Base-by-base conservation (phyloP, 2,888 invertebrate species). In the Hemistola chrysoprasaria region DNA sequence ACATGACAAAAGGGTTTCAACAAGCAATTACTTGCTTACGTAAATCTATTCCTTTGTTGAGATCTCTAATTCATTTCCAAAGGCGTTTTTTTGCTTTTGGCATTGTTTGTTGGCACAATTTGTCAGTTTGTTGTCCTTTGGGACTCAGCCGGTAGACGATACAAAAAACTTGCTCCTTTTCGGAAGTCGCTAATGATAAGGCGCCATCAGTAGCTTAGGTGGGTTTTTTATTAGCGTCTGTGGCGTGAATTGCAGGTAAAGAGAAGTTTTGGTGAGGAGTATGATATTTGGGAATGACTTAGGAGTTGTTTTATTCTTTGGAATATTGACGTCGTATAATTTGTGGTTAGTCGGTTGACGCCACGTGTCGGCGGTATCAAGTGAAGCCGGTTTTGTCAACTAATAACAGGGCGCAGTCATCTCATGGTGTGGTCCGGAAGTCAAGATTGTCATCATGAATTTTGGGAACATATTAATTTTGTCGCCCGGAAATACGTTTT, bases 111-210 rank as follows among this genome's bases (percentile, higher is more conserved):
- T 80, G 75, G 71, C 57, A 70, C 71, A 83, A 86, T 86, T 84
- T 84, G 86, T 82, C 82, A 80, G 71, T 78, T 81, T 81, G 78
- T 79, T 79, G 81, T 79, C 73, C 75, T 74, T 82, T 83, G 76
- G 74, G 74, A 1, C 11, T n/a, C 30, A 62, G 55, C 76, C 79
- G 79, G 71, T 80, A 76, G 80, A 72, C 73, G 57, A 47, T 45
- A 59, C 64, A 75, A 83, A 85, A 84, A 81, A 63, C 51, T 49
- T 62, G 70, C 61, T 65, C 49, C 71, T 72, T 78, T 86, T 87
- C 83, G 86, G 87, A 86, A 85, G 83, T 83, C 59, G 62, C 75
- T 85, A 85, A 87, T 86, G 77, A 84, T 74, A 84, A 77, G 86
- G 87, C 86, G 87, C 85, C 86, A 42, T 55, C 52, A 75, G 78